Evolutionary conservation across 23 tunicate genomes (phyloP).

Genomic region (Phallusia fumigata): DNA sequence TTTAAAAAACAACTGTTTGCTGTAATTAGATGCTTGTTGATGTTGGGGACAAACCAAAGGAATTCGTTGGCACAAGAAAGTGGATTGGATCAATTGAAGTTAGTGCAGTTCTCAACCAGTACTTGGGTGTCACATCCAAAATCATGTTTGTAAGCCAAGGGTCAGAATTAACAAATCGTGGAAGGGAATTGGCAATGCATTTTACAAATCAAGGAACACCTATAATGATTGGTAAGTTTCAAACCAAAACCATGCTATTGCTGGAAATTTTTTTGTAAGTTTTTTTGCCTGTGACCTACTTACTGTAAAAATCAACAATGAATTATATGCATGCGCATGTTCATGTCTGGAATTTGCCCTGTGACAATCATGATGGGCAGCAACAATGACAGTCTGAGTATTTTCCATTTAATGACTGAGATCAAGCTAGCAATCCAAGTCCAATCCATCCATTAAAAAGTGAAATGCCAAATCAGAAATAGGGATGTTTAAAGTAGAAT

Average conservation of each 20-base stretch:
- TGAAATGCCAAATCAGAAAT: too few relatives aligned
- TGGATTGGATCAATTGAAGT: conserved; percentile 98
- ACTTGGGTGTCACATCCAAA: conserved; percentile 60
- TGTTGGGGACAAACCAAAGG: conserved; percentile 79
- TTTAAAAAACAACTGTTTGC: too few relatives aligned
- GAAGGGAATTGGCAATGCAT: conserved; percentile 76
- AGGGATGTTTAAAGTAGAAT: too few relatives aligned
- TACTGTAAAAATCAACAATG: too few relatives aligned
- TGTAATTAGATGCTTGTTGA: conserved; percentile 57
- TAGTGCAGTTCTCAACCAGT: conserved; percentile 55
- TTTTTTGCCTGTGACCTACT: too few relatives aligned
- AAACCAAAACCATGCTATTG: not conserved
- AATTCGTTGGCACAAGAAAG: conserved; percentile 63
- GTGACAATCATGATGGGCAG: too few relatives aligned
- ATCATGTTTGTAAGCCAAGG: conserved; percentile 83
- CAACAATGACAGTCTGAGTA: too few relatives aligned
- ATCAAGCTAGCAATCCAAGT: too few relatives aligned
- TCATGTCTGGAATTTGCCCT: too few relatives aligned
- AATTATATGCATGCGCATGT: too few relatives aligned
- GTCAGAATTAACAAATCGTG: conserved; percentile 60
- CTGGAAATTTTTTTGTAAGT: not conserved
- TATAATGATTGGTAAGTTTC: conserved; percentile 80
- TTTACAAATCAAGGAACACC: conserved; percentile 92
- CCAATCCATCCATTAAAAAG: too few relatives aligned
- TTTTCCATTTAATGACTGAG: too few relatives aligned